These are phyloP conservation scores for Athalia rosae DNA, from an alignment of 2,888 invertebrate species.

Conservation along the genomic window DNA sequence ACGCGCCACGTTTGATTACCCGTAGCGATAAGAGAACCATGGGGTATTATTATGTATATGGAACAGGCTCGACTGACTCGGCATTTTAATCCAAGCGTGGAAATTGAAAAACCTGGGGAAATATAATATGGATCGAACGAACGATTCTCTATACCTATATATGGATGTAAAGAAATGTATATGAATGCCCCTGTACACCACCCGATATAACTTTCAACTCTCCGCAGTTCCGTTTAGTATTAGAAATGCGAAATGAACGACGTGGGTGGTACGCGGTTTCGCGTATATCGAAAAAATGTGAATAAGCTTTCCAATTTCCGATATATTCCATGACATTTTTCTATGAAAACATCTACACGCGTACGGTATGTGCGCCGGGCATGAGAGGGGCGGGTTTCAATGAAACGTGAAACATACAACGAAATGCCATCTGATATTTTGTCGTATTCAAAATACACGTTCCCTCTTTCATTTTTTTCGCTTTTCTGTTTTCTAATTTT, in stretches of 20 bases:
- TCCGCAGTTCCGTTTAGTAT: constrained; percentile 57
- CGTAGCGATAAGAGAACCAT: background rate
- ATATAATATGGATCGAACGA: constrained; percentile 6
- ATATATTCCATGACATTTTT: constrained; percentile 71
- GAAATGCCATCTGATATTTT: constrained; percentile 70
- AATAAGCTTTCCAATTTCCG: constrained; percentile 73
- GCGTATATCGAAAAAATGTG: constrained; percentile 69
- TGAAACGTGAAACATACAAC: constrained; percentile 69
- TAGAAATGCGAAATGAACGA: constrained; percentile 69
- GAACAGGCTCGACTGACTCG: background rate
- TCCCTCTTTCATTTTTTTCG: too few species aligned
- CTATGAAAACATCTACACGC: constrained; percentile 61
- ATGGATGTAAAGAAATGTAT: background rate
- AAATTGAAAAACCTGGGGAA: constrained; percentile 58
- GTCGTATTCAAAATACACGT: constrained; percentile 21
- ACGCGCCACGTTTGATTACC: background rate
- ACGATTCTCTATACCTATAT: background rate
- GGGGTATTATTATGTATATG: background rate
- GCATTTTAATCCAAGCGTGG: constrained; percentile 50
- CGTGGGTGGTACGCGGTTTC: constrained; percentile 31
- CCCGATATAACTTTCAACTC: background rate
- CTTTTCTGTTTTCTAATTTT: too few species aligned
- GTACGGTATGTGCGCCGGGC: background rate
- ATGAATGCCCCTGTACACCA: constrained; percentile 2
- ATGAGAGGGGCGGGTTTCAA: constrained; percentile 60